These are phyloP conservation scores for Urocolius indicus DNA, from an alignment of 2,113 vertebrate genomes.

Conservation along the genomic window DNA sequence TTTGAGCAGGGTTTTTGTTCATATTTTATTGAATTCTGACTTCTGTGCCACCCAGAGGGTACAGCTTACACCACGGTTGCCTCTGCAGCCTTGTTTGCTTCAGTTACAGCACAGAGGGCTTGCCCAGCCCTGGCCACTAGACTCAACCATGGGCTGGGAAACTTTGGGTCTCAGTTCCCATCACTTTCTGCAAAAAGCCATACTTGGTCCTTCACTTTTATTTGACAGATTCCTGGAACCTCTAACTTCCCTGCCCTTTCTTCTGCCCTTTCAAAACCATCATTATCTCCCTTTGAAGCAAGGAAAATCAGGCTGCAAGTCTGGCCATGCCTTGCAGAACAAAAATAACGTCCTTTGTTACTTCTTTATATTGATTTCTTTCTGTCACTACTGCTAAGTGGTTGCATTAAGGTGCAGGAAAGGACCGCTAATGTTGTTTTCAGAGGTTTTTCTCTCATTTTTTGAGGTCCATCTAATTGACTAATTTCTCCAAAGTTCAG, in stretches of 20 bases:
- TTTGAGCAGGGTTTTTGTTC: background rate
- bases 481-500: background rate
- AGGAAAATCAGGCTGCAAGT: background rate
- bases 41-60: background rate
- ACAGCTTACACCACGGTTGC: rapidly evolving
- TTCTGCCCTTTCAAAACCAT: background rate
- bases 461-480: background rate
- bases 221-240: background rate
- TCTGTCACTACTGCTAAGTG: conserved; percentile 9
- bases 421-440: background rate
- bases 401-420: conserved; percentile 12
- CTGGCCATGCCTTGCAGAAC: background rate
- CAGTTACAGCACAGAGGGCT: background rate
- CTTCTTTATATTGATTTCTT: conserved; percentile 52
- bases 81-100: background rate
- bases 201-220: rapidly evolving
- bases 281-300: background rate
- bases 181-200: background rate
- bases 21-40: background rate
- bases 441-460: background rate
- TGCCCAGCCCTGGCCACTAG: rapidly evolving
- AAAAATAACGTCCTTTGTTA: conserved; percentile 30
- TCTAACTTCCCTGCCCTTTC: background rate
- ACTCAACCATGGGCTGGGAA: rapidly evolving
- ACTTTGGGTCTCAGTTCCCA: background rate